Conservation (phyloP, 2,797 vertebrate species). For the Bufotes viridis region DNA sequence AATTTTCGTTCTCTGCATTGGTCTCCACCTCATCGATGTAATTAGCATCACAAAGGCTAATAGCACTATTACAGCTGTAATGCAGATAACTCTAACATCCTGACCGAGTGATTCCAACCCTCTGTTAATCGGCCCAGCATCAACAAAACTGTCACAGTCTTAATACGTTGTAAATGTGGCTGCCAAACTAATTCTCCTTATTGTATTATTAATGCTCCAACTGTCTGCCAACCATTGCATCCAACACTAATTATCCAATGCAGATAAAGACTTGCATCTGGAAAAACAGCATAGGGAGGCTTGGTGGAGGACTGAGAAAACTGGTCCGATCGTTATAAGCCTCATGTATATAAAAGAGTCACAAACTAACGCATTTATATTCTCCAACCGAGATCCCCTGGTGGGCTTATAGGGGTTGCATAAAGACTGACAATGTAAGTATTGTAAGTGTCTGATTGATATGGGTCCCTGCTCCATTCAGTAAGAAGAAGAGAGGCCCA, state of each 20-base stretch:
- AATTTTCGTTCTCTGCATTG: not conserved
- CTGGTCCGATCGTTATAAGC: not conserved
- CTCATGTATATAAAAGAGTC: not conserved
- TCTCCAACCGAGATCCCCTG: too few species aligned
- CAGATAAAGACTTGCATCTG: constrained; percentile 22
- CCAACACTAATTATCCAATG: constrained; percentile 5
- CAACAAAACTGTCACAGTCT: constrained; percentile 26
- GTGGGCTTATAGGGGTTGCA: too few species aligned
- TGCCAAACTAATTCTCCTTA: constrained; percentile 35
- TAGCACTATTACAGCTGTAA: not conserved
- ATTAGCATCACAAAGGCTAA: constrained; percentile 4
- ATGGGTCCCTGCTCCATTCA: too few species aligned
- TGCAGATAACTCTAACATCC: not conserved
- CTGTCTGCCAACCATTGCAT: constrained; percentile 27
- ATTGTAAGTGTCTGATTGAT: too few species aligned
- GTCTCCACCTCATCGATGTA: not conserved
- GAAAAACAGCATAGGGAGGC: not conserved
- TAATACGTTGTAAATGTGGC: constrained; percentile 18
- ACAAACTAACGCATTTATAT: not conserved
- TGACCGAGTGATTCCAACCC: not conserved
- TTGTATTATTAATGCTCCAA: constrained; percentile 38
- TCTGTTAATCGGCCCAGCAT: constrained; percentile 18
- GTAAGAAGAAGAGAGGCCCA: too few species aligned
- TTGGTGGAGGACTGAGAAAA: not conserved
- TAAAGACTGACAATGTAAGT: too few species aligned